Evolutionary conservation across 30 jellyfish, hydroid and myxozoan genomes (phyloP), one percentile per base, ranked within the genome.

Genomic region (Catostylus mosaicus): DNA sequence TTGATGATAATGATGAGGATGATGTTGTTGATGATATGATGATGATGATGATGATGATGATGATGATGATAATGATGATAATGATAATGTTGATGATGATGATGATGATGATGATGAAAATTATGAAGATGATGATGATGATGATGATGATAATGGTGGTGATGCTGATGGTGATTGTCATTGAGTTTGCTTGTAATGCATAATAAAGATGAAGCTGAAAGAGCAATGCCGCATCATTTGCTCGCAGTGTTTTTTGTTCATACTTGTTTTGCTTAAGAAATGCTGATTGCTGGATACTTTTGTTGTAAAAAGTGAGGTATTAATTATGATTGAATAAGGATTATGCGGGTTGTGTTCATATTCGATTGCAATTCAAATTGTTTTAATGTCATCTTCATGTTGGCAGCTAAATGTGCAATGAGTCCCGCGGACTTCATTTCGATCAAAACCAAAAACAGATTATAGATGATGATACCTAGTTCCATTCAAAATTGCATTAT

Each of bases 401-500:
- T 69, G 86, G 92, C 92, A 82, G 92, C 80, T 82, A 68, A 82
- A 56, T 82, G 80, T 38, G 85, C 92, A 82, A 82, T 82, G 81
- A 68, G 71, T 64, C 36, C 64, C 78, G 70, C 71, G 57, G 70
- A 60, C 46, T 70, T 56, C 73, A 30, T 45, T 82, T 64, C 86
- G 75, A 82, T 82, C 75, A 69, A 33, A 43, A 16, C 69, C 76
- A 80, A 80, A 51, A 48, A 20, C 78, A 57, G 90, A 80, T 80
- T 63, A 67, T 23, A 54, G 12, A 37, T 51, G 83, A 61, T 36
- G 85, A 70, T 62, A 32, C 56, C 80, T 68, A 69, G 56, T 82
- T 82, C 75, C 24, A 82, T 82, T 68, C 64, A 82, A 52, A 82
- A 70, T 67, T 54, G 77, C 77, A 46, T 77, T 77, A 77, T 63